phyloP scores from a whole-genome alignment of 2,113 vertebrate species.

The Chloebia gouldiae region DNA sequence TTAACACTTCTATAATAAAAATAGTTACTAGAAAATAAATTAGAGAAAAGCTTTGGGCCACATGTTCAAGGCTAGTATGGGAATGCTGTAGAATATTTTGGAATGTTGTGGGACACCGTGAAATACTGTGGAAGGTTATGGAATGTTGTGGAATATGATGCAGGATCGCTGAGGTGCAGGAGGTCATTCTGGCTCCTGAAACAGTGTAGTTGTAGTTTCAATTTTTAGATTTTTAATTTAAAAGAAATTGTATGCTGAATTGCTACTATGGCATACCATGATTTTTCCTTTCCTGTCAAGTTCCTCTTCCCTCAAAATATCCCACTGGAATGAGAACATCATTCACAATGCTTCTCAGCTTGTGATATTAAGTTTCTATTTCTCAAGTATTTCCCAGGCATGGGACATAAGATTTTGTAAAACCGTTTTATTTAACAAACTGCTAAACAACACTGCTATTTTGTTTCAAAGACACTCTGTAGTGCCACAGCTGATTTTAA shows the following conservation, averaged over 20 bases:
- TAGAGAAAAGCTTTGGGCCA: neutral
- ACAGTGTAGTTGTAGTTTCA: neutral
- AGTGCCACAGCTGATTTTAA: neutral
- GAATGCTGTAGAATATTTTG: neutral
- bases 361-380: neutral
- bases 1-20: neutral
- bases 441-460: neutral
- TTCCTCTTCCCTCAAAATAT: neutral
- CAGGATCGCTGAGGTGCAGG: neutral
- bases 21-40: neutral
- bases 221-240: neutral
- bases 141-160: neutral
- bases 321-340: neutral
- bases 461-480: neutral
- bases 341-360: neutral
- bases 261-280: neutral
- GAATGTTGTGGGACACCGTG: neutral
- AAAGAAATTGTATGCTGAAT: neutral
- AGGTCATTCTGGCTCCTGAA: neutral
- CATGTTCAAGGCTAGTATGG: accelerated
- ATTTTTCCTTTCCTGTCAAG: neutral
- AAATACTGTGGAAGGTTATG: neutral
- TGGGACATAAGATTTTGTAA: neutral
- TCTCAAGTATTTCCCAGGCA: neutral
- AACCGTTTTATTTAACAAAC: neutral